Percentiles rank a stretch among this genome's conserved stretches.
phyloP scores from a whole-genome alignment of 2,797 vertebrate species.

The Arrhamphus sclerolepis region DNA sequence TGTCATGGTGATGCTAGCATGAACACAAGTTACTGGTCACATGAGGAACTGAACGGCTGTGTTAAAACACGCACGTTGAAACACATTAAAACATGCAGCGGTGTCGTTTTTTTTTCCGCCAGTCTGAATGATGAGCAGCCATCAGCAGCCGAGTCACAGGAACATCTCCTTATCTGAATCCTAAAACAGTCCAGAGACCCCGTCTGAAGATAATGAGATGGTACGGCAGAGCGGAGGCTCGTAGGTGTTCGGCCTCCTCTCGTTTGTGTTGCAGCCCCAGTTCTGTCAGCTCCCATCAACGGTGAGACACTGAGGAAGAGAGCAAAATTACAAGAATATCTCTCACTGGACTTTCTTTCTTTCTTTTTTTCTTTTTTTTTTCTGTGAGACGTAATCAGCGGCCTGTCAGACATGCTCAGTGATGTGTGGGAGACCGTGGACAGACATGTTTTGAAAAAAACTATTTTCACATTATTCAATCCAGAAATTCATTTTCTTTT shows the following conservation, averaged over 20 bases:
- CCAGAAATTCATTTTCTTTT: no score
- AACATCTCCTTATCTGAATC: neutral
- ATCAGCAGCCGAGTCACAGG: neutral
- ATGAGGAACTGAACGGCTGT: no score
- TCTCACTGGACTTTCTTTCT: constrained; percentile 11
- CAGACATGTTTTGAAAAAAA: neutral
- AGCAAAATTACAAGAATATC: constrained; percentile 31
- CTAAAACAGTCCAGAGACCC: neutral
- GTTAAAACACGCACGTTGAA: no score
- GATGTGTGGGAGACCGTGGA: neutral
- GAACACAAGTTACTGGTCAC: no score
- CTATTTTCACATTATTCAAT: neutral
- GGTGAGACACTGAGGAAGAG: constrained; percentile 2
- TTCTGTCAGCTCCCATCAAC: constrained; percentile 72
- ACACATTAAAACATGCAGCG: neutral
- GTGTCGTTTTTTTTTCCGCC: neutral
- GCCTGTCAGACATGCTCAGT: constrained; percentile 30
- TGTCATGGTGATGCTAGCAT: neutral
- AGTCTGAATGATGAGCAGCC: neutral
- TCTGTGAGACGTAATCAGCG: constrained; percentile 41
- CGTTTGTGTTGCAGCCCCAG: constrained; percentile 56
- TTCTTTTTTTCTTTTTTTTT: constrained; percentile 2
- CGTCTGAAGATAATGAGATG: constrained; percentile 37
- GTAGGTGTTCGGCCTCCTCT: constrained; percentile 38
- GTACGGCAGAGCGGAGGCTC: constrained; percentile 31